These are phyloP conservation scores for Eulemur rubriventer DNA, from an alignment of 2,797 vertebrate species.

Conservation along the genomic window DNA sequence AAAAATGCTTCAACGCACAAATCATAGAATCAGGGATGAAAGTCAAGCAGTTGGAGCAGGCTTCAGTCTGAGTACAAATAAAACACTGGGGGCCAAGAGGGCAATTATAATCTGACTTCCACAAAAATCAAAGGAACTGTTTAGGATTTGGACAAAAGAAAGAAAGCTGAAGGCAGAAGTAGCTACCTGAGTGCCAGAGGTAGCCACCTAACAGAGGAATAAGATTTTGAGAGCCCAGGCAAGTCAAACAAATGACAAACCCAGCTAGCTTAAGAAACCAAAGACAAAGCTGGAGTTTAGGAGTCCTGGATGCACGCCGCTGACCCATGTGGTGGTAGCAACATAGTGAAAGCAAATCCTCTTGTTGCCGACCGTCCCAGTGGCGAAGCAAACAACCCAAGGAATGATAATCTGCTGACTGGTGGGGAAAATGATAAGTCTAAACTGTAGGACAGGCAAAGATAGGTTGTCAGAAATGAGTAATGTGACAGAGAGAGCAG, in stretches of 20 bases:
- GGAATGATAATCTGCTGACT: background rate
- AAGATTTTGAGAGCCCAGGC: background rate
- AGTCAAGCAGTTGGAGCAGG: background rate
- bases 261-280: background rate
- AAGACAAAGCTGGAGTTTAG: background rate
- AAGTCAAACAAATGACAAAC: background rate
- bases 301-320: background rate
- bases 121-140: background rate
- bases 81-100: background rate
- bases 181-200: background rate
- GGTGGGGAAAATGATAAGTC: background rate
- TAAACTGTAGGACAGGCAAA: background rate
- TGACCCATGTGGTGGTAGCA: background rate
- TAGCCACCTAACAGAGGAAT: background rate
- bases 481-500: background rate
- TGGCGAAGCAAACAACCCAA: background rate
- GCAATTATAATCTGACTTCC: background rate
- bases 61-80: background rate
- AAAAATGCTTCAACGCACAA: background rate
- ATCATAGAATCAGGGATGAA: background rate
- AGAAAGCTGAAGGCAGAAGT: background rate
- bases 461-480: background rate
- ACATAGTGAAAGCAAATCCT: background rate
- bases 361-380: background rate
- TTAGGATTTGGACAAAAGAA: background rate